Conservation (phyloP, 1,140 invertebrate genomes). For the Calliopsis andreniformis region DNA sequence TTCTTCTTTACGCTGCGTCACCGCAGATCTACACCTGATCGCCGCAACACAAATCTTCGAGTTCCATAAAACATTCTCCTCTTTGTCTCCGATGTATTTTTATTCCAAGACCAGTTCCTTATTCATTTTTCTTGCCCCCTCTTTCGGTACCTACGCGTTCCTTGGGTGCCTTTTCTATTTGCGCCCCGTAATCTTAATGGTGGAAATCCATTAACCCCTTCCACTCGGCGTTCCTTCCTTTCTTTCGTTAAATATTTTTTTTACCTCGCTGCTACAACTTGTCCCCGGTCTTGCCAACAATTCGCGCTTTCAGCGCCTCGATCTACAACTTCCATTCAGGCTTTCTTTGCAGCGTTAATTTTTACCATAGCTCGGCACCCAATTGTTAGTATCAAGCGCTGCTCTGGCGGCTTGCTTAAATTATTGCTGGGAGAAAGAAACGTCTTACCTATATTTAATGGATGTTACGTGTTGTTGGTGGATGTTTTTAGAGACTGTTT, state of each 20-base stretch:
- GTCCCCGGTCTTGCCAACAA: too few species aligned
- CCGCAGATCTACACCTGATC: slow-evolving; percentile 18
- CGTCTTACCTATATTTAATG: too few species aligned
- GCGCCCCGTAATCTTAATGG: slow-evolving; percentile 40
- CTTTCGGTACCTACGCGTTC: not conserved
- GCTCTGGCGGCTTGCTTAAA: too few species aligned
- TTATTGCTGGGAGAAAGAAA: too few species aligned
- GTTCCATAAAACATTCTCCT: slow-evolving; percentile 57
- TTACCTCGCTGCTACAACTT: not conserved
- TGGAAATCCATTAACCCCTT: slow-evolving; percentile 35
- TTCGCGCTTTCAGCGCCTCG: not conserved
- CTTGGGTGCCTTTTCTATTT: slow-evolving; percentile 16
- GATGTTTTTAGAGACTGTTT: too few species aligned
- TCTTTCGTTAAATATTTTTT: slow-evolving; percentile 3
- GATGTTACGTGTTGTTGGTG: too few species aligned
- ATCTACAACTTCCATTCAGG: not conserved
- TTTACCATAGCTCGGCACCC: too few species aligned
- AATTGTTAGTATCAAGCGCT: too few species aligned
- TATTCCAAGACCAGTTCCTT: slow-evolving; percentile 29
- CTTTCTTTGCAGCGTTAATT: not conserved
- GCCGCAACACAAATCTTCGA: slow-evolving; percentile 48
- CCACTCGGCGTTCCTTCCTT: not conserved
- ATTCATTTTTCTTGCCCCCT: slow-evolving; percentile 32
- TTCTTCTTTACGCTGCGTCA: not conserved
- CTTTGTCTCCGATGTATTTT: slow-evolving; percentile 38